These are phyloP conservation scores for Glandiceps talaboti DNA, from an alignment of 53 echinoderm and acorn worm genomes.

Conservation along the genomic window DNA sequence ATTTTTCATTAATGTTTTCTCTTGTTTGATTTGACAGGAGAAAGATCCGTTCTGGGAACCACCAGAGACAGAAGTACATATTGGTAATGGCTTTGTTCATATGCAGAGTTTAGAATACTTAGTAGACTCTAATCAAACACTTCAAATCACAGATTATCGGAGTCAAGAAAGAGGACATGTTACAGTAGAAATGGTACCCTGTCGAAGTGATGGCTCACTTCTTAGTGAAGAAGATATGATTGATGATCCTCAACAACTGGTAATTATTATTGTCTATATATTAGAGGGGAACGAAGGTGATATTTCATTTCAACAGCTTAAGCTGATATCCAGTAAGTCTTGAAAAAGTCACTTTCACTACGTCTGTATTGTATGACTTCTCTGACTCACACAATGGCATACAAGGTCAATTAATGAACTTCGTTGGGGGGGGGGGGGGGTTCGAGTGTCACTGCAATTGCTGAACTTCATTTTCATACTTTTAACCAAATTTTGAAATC, in stretches of 20 bases:
- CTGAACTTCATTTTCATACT: not conserved
- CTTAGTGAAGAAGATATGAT: conserved; percentile 81
- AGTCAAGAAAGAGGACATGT: conserved; percentile 83
- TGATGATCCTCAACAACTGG: conserved; percentile 80
- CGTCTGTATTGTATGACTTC: too few relatives aligned
- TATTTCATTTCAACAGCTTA: too few relatives aligned
- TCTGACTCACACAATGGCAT: too few relatives aligned
- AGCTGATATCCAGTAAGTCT: too few relatives aligned
- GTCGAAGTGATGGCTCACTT: conserved; percentile 41
- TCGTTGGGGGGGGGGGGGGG: too few relatives aligned
- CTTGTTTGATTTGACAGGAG: too few relatives aligned
- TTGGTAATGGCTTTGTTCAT: conserved; percentile 80
- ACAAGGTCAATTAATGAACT: too few relatives aligned
- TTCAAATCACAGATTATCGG: conserved; percentile 67
- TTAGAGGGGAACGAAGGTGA: too few relatives aligned
- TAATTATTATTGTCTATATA: conserved; percentile 24
- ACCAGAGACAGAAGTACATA: conserved; percentile 69
- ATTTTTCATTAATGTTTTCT: too few relatives aligned
- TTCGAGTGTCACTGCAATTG: too few relatives aligned
- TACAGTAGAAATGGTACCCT: conserved; percentile 66
- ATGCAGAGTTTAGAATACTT: conserved; percentile 83
- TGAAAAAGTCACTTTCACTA: too few relatives aligned
- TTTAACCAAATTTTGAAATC: not conserved
- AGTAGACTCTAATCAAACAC: conserved; percentile 75
- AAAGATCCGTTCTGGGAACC: conserved; percentile 99